Base-by-base conservation (phyloP, 2,797 vertebrate species). In the Somateria mollissima region DNA sequence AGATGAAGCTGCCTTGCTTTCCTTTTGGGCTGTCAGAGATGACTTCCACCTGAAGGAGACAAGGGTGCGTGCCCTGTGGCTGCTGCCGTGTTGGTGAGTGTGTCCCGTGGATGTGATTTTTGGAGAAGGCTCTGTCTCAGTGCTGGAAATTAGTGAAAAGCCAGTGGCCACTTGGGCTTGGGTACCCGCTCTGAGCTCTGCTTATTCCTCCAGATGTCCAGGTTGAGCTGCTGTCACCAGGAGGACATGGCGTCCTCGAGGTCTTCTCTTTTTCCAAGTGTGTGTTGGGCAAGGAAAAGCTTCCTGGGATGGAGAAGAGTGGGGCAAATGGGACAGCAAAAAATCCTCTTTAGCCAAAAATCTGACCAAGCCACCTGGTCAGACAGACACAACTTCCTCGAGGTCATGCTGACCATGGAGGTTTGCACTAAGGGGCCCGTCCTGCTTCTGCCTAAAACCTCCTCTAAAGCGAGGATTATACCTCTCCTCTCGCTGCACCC, bases 381-480 rank as follows among this genome's bases (percentile, higher is more conserved):
- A 69, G 57, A 51, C 27, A 83, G 60, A 43, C 2, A 39, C 5
- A 60, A 54, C 66, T 13, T 72, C 34, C 49, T 57, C 0, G 2
- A 49, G 93, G 62, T 36, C 84, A 49, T 58, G 0, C 6, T 1
- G 1, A 37, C 73, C 18, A 3, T 13, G 18, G 62, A 20, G 20
- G 8, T 51, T 14, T 72, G 28, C 43, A 14, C 53, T 2, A 10
- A 15, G 0, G 0, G 41, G 12, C 61, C 66, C 0, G 12, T 60
- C 76, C 83, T 0, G 0, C 25, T 54, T 8, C 78, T 70, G 78
- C 84, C 82, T 56, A 67, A 30, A 54, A 45, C 22, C 70, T 3
- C 1, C 58, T 39, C 2, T 11, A 72, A 76, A 49, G 20, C 0
- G 0, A 30, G 18, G 6, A 75, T 64, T 8, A 21, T 11, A 24